A percentile compares a stretch with the other conserved stretches of the same genome.
Evolutionary conservation across 1,140 invertebrate genomes (phyloP).

Genomic region (Musca domestica): DNA sequence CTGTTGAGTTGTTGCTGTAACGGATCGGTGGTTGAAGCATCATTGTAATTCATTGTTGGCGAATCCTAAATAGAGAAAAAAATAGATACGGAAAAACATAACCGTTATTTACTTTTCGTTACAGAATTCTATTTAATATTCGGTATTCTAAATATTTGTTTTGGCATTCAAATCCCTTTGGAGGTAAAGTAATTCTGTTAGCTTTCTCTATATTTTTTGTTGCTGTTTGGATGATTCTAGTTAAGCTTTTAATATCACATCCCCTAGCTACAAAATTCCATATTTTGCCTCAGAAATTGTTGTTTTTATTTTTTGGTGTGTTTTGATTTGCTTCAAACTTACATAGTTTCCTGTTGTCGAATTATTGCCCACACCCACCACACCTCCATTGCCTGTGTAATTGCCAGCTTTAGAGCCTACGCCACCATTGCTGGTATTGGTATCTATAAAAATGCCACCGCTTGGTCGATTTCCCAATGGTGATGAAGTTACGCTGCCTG

Average conservation of each 20-base stretch:
- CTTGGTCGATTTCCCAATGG: constrained; percentile 52
- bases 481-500: constrained; percentile 49
- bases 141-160: no score
- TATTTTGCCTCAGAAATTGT: not conserved
- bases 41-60: constrained; percentile 24
- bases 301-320: not conserved
- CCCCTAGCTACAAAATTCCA: not conserved
- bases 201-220: not conserved
- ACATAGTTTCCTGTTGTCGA: constrained; percentile 16
- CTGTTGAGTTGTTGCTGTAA: constrained; percentile 42
- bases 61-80: constrained; percentile 32
- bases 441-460: constrained; percentile 45
- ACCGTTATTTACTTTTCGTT: not conserved
- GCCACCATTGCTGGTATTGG: constrained; percentile 24
- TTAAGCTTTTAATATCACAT: no score
- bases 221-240: not conserved
- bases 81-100: not conserved
- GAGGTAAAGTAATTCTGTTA: not conserved
- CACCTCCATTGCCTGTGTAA: not conserved
- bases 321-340: not conserved
- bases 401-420: constrained; percentile 22
- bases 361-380: constrained; percentile 33
- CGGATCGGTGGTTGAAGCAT: constrained; percentile 30
- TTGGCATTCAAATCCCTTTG: no score
- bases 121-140: constrained; percentile 1